Conservation (phyloP, 2,113 vertebrate genomes). For the Turnix velox region DNA sequence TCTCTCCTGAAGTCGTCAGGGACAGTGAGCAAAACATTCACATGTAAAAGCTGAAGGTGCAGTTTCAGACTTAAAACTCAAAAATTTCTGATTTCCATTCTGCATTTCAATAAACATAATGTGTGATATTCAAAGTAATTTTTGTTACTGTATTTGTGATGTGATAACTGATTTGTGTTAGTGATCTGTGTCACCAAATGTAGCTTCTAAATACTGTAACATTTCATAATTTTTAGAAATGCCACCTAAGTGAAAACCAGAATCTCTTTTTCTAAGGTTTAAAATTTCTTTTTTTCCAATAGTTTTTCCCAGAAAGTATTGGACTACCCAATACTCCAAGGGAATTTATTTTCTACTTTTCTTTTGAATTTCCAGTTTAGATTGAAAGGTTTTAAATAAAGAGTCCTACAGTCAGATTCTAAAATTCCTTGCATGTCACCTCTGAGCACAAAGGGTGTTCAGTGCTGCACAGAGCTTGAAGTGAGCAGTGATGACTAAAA, state of each 20-base stretch:
- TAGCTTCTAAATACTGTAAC: neutral
- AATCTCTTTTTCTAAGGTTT: neutral
- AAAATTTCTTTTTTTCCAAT: neutral
- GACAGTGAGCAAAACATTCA: neutral
- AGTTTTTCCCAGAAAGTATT: neutral
- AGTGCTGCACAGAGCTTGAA: fast-evolving
- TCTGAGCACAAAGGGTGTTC: neutral
- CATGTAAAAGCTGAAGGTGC: neutral
- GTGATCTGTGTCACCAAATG: fast-evolving
- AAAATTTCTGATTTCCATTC: neutral
- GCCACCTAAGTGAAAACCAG: neutral
- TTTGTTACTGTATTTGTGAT: neutral
- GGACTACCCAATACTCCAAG: neutral
- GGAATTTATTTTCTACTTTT: neutral
- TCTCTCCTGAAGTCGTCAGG: neutral
- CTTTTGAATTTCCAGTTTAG: neutral
- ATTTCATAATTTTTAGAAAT: neutral
- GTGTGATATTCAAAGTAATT: neutral
- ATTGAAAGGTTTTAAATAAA: neutral
- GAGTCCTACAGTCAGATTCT: neutral
- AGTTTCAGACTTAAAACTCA: neutral
- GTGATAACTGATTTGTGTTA: neutral
- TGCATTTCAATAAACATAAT: neutral
- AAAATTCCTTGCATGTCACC: neutral
- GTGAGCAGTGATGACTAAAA: neutral